These are phyloP conservation scores for Neostethus bicornis DNA, from an alignment of 2,797 vertebrate species.

Conservation along the genomic window DNA sequence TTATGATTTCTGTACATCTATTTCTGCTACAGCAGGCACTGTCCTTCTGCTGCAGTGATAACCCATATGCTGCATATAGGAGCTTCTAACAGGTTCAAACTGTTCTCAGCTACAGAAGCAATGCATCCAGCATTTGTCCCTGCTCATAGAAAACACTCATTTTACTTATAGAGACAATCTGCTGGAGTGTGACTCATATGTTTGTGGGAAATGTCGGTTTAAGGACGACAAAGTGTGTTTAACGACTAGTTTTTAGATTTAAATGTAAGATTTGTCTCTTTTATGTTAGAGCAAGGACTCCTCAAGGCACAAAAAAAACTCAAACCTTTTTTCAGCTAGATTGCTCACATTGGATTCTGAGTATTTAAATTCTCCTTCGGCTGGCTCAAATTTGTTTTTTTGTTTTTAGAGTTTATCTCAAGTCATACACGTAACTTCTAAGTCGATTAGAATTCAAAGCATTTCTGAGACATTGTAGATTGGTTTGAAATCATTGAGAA, in stretches of 20 bases:
- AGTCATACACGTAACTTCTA: not conserved
- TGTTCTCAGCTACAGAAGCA: slow-evolving; percentile 43
- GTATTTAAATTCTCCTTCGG: slow-evolving; percentile 19
- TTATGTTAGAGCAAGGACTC: slow-evolving; percentile 20
- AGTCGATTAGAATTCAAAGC: slow-evolving; percentile 41
- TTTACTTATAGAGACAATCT: slow-evolving; percentile 48
- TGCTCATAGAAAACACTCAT: slow-evolving; percentile 59
- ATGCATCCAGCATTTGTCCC: slow-evolving; percentile 52
- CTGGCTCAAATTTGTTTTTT: slow-evolving; percentile 13
- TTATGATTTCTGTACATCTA: slow-evolving; percentile 62
- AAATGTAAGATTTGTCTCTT: slow-evolving; percentile 23
- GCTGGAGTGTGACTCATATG: slow-evolving; percentile 31
- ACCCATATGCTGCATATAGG: slow-evolving; percentile 52
- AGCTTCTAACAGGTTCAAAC: slow-evolving; percentile 58
- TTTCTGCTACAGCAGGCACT: slow-evolving; percentile 51
- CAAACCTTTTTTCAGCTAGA: not conserved
- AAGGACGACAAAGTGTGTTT: slow-evolving; percentile 13
- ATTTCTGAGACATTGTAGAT: slow-evolving; percentile 13
- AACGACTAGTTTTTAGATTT: slow-evolving; percentile 9
- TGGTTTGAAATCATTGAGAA: slow-evolving; percentile 14
- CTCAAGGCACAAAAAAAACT: slow-evolving; percentile 3
- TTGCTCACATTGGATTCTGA: slow-evolving; percentile 14
- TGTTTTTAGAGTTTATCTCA: slow-evolving; percentile 14
- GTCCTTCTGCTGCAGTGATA: slow-evolving; percentile 59
- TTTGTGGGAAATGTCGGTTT: slow-evolving; percentile 33